Conservation (phyloP, 1,140 invertebrate species). For the Achatina immaculata region DNA sequence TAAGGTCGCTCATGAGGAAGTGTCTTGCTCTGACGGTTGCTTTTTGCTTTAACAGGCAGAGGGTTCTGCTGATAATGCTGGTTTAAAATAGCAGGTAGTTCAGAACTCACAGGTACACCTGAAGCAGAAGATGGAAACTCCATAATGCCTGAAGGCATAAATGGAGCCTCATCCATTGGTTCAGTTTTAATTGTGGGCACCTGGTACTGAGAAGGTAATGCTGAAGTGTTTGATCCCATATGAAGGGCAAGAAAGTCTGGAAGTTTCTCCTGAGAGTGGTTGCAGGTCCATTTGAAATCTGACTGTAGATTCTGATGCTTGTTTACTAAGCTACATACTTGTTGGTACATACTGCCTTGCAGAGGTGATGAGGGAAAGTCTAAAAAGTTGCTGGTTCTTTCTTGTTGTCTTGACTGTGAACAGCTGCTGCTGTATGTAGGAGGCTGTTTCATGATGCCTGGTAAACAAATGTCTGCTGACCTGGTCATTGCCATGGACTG, state of each 20-base stretch:
- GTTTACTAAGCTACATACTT: constrained; percentile 49
- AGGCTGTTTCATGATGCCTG: constrained; percentile 66
- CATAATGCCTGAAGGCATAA: constrained; percentile 49
- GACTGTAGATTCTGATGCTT: constrained; percentile 40
- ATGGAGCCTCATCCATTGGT: constrained; percentile 57
- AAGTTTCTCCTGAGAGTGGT: constrained; percentile 43
- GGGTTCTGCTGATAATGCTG: constrained; percentile 63
- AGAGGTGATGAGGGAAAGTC: constrained; percentile 44
- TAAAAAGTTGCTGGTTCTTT: constrained; percentile 43
- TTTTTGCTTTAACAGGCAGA: constrained; percentile 86
- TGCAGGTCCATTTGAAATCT: constrained; percentile 49
- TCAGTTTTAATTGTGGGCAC: constrained; percentile 64
- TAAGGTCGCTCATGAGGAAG: constrained; percentile 98
- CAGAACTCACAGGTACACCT: constrained; percentile 26
- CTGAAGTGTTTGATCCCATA: constrained; percentile 31
- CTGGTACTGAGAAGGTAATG: neutral
- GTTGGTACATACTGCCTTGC: constrained; percentile 50
- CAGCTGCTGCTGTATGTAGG: constrained; percentile 63
- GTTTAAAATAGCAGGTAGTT: constrained; percentile 51
- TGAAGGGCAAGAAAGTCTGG: constrained; percentile 65
- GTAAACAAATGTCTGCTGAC: constrained; percentile 48
- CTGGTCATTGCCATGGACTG: constrained; percentile 48
- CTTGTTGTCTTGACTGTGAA: constrained; percentile 49
- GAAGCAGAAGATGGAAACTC: constrained; percentile 46
- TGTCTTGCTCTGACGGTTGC: constrained; percentile 95